Evolutionary conservation across 1,140 invertebrate genomes (phyloP).

Genomic region (Battus philenor): DNA sequence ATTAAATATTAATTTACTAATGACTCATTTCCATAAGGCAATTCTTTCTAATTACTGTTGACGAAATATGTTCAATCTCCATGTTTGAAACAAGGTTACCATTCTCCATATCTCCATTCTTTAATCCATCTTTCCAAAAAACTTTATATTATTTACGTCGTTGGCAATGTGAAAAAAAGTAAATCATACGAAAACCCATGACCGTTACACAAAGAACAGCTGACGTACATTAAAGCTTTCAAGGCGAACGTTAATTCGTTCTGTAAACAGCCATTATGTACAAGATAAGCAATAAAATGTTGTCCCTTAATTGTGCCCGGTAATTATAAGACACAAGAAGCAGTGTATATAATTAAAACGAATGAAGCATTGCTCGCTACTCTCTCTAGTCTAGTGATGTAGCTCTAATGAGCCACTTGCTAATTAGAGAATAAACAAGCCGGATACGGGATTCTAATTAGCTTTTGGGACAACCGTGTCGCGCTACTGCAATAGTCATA

Average conservation of each 20-base stretch:
- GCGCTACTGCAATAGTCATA: slow-evolving; percentile 19
- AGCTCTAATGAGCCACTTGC: slow-evolving; percentile 70
- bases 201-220: neutral
- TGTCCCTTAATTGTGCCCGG: slow-evolving; percentile 61
- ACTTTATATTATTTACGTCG: no score
- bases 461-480: slow-evolving; percentile 64
- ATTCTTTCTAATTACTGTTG: no score
- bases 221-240: neutral
- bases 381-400: slow-evolving; percentile 62
- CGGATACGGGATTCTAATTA: slow-evolving; percentile 71
- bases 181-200: neutral
- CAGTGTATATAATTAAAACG: slow-evolving; percentile 71
- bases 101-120: no score
- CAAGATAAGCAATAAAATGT: slow-evolving; percentile 64
- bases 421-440: slow-evolving; percentile 73
- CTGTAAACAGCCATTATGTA: slow-evolving; percentile 47
- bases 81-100: no score
- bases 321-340: slow-evolving; percentile 66
- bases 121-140: neutral
- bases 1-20: no score
- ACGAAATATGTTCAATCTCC: no score
- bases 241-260: slow-evolving; percentile 26
- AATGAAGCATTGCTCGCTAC: slow-evolving; percentile 61
- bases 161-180: no score
- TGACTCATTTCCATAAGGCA: no score